Base-by-base conservation (phyloP, 1,140 invertebrate species). In the Linepithema humile region DNA sequence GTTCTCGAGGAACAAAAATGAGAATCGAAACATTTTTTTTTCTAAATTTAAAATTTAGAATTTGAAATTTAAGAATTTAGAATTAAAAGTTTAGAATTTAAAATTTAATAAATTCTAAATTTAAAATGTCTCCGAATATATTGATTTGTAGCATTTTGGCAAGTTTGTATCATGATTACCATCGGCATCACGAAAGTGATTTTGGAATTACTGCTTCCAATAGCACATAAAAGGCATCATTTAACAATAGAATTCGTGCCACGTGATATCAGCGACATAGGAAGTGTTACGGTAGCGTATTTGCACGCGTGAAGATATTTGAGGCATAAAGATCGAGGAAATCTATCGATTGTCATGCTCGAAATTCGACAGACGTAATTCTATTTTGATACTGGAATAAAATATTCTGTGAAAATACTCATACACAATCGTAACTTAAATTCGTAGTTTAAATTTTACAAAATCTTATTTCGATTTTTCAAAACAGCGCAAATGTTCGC, bases 221-320 rank as follows among this genome's bases (percentile, higher is more conserved):
- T 10, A 57, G 15, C 20, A 45, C 0, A n/a, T 40, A 57, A 38
- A 45, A 75, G 23, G 29, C 17, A 7, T 60, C 6, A 23, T 38
- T 73, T 62, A 45, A 45, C 26, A 74, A 74, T 12, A 78, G 23
- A 55, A 78, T 40, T 50, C 32, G 35, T 10, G 35, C 17, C 74
- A 40, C 29, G 29, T 65, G 32, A 12, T 59, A 50, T 48, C 29
- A 29, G 15, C 20, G 65, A 67, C 9, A 5, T 40, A 10, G n/a
- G 2, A 53, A 67, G 45, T 67, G 62, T 77, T 29, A 15, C 23
- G 20, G 15, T 10, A 50, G 35, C 45, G 26, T 9, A 40, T 50
- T 48, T 29, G 43, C 64, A 50, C 15, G 40, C n/a, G 38, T 38
- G 29, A 38, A 78, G 45, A 38, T 38, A 78, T 78, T 12, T 32